Evolutionary conservation across 1,140 invertebrate genomes (phyloP), one percentile per base, ranked within the genome.

Genomic region (Zaprionus camerounensis): DNA sequence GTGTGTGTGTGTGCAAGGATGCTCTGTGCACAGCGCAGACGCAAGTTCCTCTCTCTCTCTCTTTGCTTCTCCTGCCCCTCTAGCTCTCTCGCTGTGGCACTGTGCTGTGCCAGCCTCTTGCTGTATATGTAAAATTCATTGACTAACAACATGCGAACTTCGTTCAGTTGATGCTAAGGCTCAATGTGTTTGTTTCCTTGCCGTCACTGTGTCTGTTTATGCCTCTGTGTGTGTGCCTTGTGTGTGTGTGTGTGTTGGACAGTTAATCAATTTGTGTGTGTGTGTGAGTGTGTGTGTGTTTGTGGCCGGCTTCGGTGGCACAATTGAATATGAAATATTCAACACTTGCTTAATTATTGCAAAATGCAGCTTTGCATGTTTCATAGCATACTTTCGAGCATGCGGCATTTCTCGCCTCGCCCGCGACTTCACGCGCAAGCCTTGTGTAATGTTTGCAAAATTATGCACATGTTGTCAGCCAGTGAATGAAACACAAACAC

Each of bases 91-190:
- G 6, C 38, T 38, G 31, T 15, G 49, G n/a, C 59, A 17, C 12
- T 65, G 67, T 46, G 20, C 62, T 38, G 36, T 38, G 31, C 1
- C 46, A 53, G 28, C 22, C 59, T 46, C 34, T 80, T 55, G 65
- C 44, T 70, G 69, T 57, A 72, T 80, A 87, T 87, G 74, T 87
- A 76, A 81, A 84, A 87, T 87, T 87, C 84, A 87, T 87, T 87
- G 84, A 87, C 84, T 83, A 87, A 83, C 84, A 88, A 83, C 68
- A 77, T 78, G 82, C 61, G 49, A 76, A 83, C 46, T 78, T 80
- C 77, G 81, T 81, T 83, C 61, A 83, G 81, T 83, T 82, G 76
- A 49, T 34, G 65, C 41, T 38, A n/a, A 56, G 38, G 22, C 64
- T 53, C 20, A 38, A 53, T 34, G 26, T 63, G n/a, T 44, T 51